Evolutionary conservation across 2,888 invertebrate genomes (phyloP), one percentile per base, ranked within the genome.

Genomic region (Plemyria rubiginata): DNA sequence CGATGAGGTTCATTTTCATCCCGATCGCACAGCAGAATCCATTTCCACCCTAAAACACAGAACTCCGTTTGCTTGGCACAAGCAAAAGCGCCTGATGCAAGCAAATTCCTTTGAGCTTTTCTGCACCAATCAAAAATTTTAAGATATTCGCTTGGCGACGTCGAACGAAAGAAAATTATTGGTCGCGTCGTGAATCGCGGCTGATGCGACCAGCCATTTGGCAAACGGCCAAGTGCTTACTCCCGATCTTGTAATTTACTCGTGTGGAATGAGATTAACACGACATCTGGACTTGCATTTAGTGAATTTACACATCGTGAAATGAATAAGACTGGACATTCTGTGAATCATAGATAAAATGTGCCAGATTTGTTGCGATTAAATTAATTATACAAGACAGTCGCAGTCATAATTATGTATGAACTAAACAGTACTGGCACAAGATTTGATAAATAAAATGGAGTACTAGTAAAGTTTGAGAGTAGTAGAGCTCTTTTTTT

Each of bases 171-270:
- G 81, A 84, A 73, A 84, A 85, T 85, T 84, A 87, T 87, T 78
- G 82, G 81, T 76, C 53, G 56, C 65, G 53, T 62, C 73, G 76
- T 76, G 80, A 79, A 81, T 80, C 78, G 81, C 77, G 80, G 81
- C 79, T 81, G 85, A 86, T 83, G 86, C 83, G 80, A 78, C 81
- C 78, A 75, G 78, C 84, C 82, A 86, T 89, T 88, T 90, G 90
- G 90, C 85, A 54, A 53, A 41, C 59, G 66, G 84, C 91, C 90
- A 90, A 75, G 66, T 75, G 76, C 76, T 74, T 80, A 66, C 77
- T 75, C 77, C 75, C 82, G 84, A 86, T 88, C 86, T 86, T 87
- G 88, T 88, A 87, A 87, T 85, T 85, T 81, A 85, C 86, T 82
- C 85, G 77, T 79, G 85, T 78, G 82, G 81, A 86, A 87, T 80